phyloP scores from a whole-genome alignment of 1,140 invertebrate species.

The Rhyacophila brunnea region DNA sequence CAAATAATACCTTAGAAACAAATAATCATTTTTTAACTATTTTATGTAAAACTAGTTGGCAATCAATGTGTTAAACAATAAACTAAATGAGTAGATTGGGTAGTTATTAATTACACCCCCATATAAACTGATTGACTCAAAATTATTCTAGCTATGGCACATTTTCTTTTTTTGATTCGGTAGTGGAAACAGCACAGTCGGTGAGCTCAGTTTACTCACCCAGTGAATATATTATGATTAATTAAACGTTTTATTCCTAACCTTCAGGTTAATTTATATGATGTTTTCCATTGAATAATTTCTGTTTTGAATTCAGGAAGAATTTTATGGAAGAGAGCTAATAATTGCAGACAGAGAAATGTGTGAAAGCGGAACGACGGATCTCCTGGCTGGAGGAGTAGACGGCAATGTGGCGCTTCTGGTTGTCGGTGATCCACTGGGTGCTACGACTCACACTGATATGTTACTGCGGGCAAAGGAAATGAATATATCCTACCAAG shows the following conservation, averaged over 20 bases:
- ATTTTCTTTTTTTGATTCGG: too few species aligned
- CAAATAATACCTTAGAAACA: too few species aligned
- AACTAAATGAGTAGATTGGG: too few species aligned
- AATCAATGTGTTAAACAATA: too few species aligned
- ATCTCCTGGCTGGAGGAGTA: constrained; percentile 75
- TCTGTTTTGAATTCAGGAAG: constrained; percentile 60
- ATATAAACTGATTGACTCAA: too few species aligned
- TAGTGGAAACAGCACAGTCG: too few species aligned
- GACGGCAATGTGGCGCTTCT: constrained; percentile 83
- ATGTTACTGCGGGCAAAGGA: constrained; percentile 86
- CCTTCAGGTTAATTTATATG: not conserved
- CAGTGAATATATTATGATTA: not conserved
- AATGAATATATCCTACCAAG: constrained; percentile 62
- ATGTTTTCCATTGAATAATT: not conserved
- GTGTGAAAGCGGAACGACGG: constrained; percentile 86
- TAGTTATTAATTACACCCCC: too few species aligned
- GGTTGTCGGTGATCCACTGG: constrained; percentile 90
- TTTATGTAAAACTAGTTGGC: too few species aligned
- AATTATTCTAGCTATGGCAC: too few species aligned
- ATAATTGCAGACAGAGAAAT: constrained; percentile 91
- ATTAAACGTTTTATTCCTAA: not conserved
- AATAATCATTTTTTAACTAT: too few species aligned
- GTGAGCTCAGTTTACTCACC: not conserved
- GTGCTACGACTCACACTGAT: constrained; percentile 97
- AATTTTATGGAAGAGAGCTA: constrained; percentile 78